These are phyloP conservation scores for Diarsia dahlii DNA, from an alignment of 2,888 invertebrate genomes.

Conservation along the genomic window DNA sequence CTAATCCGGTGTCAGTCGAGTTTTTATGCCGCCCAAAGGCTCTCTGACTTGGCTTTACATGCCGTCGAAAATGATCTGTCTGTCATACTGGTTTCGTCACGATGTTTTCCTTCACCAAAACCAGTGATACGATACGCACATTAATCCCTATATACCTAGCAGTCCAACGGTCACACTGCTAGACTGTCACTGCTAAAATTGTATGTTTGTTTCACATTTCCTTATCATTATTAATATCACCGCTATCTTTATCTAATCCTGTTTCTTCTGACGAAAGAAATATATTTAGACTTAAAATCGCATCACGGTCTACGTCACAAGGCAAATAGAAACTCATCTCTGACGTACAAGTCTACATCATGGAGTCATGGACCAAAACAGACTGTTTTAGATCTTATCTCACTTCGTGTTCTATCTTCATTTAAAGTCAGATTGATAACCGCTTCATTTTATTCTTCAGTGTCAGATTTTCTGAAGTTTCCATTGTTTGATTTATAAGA, in stretches of 20 bases:
- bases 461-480: conserved; percentile 10
- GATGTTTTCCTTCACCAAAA: too few relatives aligned
- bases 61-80: too few relatives aligned
- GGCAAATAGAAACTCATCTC: conserved; percentile 9
- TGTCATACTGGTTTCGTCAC: too few relatives aligned
- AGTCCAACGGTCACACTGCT: too few relatives aligned
- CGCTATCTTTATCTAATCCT: conserved; percentile 12
- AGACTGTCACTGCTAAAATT: too few relatives aligned
- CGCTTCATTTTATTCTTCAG: not conserved
- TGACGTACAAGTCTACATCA: conserved; percentile 47
- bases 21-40: too few relatives aligned
- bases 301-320: conserved; percentile 57
- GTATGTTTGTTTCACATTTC: not conserved
- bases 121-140: too few relatives aligned
- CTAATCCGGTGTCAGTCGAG: too few relatives aligned
- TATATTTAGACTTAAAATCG: conserved; percentile 44
- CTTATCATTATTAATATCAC: not conserved
- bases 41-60: too few relatives aligned
- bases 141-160: too few relatives aligned
- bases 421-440: conserved; percentile 13
- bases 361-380: conserved; percentile 42
- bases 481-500: not conserved
- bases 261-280: conserved; percentile 16
- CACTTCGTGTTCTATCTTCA: conserved; percentile 18
- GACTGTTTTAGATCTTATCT: conserved; percentile 29